Evolutionary conservation across 1,140 invertebrate genomes (phyloP).

Genomic region (Drosophila ercepeae): DNA sequence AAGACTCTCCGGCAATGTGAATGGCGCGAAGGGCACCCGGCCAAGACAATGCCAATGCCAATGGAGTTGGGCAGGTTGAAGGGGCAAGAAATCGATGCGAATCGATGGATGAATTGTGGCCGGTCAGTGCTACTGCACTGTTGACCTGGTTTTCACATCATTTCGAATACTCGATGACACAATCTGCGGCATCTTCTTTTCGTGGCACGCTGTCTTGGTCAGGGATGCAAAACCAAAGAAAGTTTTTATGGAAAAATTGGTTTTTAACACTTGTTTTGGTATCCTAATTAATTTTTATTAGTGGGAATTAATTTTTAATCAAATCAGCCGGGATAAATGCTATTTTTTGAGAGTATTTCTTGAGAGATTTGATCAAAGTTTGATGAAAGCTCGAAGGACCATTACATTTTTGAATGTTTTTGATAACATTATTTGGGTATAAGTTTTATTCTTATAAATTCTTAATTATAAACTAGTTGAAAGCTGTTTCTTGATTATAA

Average conservation of each 20-base stretch:
- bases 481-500: too few relatives aligned
- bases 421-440: too few relatives aligned
- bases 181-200: slow-evolving; percentile 37
- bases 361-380: too few relatives aligned
- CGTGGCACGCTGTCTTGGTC: slow-evolving; percentile 2
- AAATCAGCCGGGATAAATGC: too few relatives aligned
- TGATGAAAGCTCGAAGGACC: too few relatives aligned
- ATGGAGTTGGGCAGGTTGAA: slow-evolving; percentile 1
- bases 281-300: too few relatives aligned
- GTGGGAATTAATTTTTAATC: too few relatives aligned
- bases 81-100: slow-evolving; percentile 19
- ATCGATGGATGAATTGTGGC: slow-evolving; percentile 25
- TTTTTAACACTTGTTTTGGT: too few relatives aligned
- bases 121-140: slow-evolving; percentile 66
- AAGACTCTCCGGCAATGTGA: slow-evolving; percentile 29
- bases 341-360: too few relatives aligned
- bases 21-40: slow-evolving; percentile 65
- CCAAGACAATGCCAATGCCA: slow-evolving; percentile 51
- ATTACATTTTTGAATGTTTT: too few relatives aligned
- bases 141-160: slow-evolving; percentile 61
- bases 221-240: slow-evolving; percentile 4
- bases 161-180: slow-evolving; percentile 40
- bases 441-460: too few relatives aligned
- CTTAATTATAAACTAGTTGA: too few relatives aligned
- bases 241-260: background rate